phyloP scores from a whole-genome alignment of 2,113 vertebrate genomes.

The Lagopus leucura region DNA sequence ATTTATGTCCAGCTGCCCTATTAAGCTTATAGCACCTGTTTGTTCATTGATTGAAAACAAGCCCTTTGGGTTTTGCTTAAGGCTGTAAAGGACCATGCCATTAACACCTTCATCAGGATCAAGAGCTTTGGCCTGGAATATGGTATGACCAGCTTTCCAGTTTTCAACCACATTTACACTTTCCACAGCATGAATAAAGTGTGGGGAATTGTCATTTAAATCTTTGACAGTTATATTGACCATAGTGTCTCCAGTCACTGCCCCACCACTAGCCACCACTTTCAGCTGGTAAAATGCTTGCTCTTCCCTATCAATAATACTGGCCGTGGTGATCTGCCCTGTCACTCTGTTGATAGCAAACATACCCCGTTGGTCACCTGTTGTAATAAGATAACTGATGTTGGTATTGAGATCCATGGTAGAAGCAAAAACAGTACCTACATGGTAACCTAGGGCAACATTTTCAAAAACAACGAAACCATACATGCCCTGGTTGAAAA shows the following conservation, averaged over 20 bases:
- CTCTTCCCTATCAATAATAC: slow-evolving; percentile 93
- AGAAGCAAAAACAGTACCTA: slow-evolving; percentile 93
- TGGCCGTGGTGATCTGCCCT: slow-evolving; percentile 88
- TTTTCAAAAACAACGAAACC: slow-evolving; percentile 99
- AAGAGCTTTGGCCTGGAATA: slow-evolving; percentile 92
- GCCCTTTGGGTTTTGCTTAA: slow-evolving; percentile 90
- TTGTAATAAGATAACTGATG: slow-evolving; percentile 94
- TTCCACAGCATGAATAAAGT: slow-evolving; percentile 88
- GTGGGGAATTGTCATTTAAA: slow-evolving; percentile 94
- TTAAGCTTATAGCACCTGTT: slow-evolving; percentile 89
- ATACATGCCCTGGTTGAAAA: slow-evolving; percentile 89
- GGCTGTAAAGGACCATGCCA: slow-evolving; percentile 89
- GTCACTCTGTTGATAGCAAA: slow-evolving; percentile 84
- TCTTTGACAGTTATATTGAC: slow-evolving; percentile 97
- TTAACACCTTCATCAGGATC: slow-evolving; percentile 94
- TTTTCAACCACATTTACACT: slow-evolving; percentile 94
- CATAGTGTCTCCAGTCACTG: slow-evolving; percentile 88
- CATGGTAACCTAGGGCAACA: slow-evolving; percentile 82
- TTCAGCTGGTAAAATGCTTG: slow-evolving; percentile 92
- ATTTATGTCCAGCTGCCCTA: slow-evolving; percentile 86
- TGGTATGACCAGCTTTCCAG: slow-evolving; percentile 91
- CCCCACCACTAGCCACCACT: slow-evolving; percentile 91
- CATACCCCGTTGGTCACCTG: slow-evolving; percentile 90
- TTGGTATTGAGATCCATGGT: slow-evolving; percentile 93
- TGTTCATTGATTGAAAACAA: slow-evolving; percentile 89